A percentile compares a stretch with the other conserved stretches of the same genome.
Evolutionary conservation across 2,888 invertebrate species (phyloP).

Genomic region (Steromphala cineraria): DNA sequence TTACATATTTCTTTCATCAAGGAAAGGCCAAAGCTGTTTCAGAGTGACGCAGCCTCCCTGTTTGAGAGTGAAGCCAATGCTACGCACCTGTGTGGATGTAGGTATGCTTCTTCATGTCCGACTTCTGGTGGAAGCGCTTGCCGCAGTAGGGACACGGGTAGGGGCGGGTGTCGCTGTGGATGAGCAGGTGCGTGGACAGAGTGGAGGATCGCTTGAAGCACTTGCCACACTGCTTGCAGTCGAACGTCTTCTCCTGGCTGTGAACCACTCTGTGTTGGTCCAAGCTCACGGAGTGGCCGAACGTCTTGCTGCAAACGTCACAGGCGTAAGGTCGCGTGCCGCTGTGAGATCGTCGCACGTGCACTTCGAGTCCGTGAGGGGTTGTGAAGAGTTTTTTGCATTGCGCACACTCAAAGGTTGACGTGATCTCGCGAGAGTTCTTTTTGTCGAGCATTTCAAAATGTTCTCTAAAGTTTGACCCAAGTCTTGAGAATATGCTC

Average conservation of each 20-base stretch:
- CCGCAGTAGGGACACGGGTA: conserved; percentile 98
- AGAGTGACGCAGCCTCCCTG: no score
- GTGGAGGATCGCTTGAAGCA: conserved; percentile 96
- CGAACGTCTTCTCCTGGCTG: conserved; percentile 69
- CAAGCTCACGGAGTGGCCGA: conserved; percentile 93
- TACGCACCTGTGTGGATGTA: conserved; percentile 91
- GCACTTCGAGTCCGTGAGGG: conserved; percentile 97
- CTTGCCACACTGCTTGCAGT: conserved; percentile 98
- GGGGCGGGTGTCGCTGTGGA: conserved; percentile 96
- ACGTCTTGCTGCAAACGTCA: conserved; percentile 97
- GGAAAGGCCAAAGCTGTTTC: no score
- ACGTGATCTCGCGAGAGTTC: neutral
- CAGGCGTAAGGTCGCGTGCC: conserved; percentile 97
- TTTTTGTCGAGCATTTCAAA: neutral
- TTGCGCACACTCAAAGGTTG: conserved; percentile 17
- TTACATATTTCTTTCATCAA: no score
- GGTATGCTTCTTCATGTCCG: conserved; percentile 99
- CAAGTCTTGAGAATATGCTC: neutral
- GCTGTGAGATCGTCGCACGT: conserved; percentile 91
- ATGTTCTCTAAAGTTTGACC: neutral
- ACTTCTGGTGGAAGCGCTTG: conserved; percentile 97
- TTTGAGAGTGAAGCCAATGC: no score
- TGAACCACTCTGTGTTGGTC: conserved; percentile 91
- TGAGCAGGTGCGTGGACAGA: conserved; percentile 94
- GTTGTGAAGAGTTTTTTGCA: conserved; percentile 88